Evolutionary conservation across 1,140 invertebrate genomes (phyloP).

Genomic region (Listronotus oregonensis): DNA sequence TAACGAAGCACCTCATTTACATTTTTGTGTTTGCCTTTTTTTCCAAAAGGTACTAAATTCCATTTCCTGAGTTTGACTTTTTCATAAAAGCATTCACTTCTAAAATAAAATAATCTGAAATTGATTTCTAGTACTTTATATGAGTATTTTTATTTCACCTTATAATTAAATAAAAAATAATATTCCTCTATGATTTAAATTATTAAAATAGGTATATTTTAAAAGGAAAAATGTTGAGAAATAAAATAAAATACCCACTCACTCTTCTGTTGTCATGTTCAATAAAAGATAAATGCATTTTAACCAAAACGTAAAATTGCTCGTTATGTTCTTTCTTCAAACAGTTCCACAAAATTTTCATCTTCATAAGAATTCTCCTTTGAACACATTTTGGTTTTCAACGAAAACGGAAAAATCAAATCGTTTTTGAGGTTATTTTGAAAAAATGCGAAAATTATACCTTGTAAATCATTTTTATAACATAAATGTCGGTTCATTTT

Average conservation of each 20-base stretch:
- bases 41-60: constrained; percentile 63
- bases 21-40: constrained; percentile 58
- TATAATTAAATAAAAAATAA: too few species aligned
- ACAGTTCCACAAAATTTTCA: constrained; percentile 63
- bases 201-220: too few species aligned
- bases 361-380: constrained; percentile 42
- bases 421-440: neutral
- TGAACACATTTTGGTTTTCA: constrained; percentile 17
- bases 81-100: constrained; percentile 64
- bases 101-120: constrained; percentile 53
- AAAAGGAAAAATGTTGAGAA: constrained; percentile 16
- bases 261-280: constrained; percentile 81
- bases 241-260: constrained; percentile 57
- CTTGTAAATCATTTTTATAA: neutral
- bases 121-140: too few species aligned
- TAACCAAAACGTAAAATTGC: constrained; percentile 83
- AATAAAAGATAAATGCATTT: constrained; percentile 90
- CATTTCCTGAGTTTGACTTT: constrained; percentile 71
- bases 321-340: constrained; percentile 78
- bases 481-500: neutral
- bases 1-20: constrained; percentile 66
- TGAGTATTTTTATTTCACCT: too few species aligned
- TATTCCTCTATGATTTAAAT: too few species aligned
- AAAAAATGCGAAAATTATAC: neutral
- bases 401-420: neutral